Percentiles rank a stretch among this genome's conserved stretches.
These are phyloP conservation scores for Azemiops feae DNA, from an alignment of 2,113 vertebrate species.

Conservation along the genomic window DNA sequence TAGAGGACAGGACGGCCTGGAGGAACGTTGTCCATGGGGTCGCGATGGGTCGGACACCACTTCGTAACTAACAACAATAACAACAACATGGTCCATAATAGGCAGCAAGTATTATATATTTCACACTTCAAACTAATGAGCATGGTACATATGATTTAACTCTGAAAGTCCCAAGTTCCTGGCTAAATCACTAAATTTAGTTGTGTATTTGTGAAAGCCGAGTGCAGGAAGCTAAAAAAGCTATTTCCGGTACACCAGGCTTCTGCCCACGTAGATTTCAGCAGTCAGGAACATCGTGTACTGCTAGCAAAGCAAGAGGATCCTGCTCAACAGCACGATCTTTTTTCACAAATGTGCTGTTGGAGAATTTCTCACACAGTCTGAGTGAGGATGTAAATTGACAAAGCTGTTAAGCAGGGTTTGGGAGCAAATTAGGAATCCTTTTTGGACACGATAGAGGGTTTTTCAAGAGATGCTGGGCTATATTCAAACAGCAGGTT, in stretches of 20 bases:
- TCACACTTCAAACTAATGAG: neutral
- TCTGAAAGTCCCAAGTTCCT: neutral
- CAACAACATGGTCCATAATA: neutral
- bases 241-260: neutral
- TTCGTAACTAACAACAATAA: too few species aligned
- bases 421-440: neutral
- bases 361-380: neutral
- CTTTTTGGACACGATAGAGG: too few species aligned
- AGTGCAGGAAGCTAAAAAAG: neutral
- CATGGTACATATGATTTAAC: neutral
- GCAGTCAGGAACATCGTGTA: conserved; percentile 18
- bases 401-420: neutral
- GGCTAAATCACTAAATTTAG: neutral
- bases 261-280: conserved; percentile 15
- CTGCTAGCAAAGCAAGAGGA: conserved; percentile 4
- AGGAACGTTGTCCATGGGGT: too few species aligned
- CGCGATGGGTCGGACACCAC: too few species aligned
- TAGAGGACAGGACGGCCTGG: too few species aligned
- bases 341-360: neutral
- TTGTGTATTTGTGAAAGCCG: accelerated
- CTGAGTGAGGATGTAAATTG: neutral
- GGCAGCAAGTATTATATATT: neutral
- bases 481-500: neutral
- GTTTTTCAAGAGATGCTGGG: neutral
- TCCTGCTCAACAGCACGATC: neutral